Base-by-base conservation (phyloP, 2,888 invertebrate genomes). In the Microctonus hyperodae region DNA sequence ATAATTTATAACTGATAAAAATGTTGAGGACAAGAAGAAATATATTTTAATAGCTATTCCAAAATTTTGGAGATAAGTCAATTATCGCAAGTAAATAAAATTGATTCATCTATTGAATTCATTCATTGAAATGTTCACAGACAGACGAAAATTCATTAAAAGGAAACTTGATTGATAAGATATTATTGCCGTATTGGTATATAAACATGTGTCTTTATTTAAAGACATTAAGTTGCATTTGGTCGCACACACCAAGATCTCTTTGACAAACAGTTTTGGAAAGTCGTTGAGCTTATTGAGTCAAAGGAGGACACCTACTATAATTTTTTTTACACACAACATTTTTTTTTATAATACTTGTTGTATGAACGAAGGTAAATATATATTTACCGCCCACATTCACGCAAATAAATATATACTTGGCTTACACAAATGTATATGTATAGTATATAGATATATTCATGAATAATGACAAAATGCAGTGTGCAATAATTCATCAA, bases 51-150 rank as follows among this genome's bases (percentile, higher is more conserved):
- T 56, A 7, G 16, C 33, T 56, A 23, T 16, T 31, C 2, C 6
- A 44, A 25, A 37, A 40, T 44, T 25, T 60, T 31, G 31, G 60
- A n/a, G n/a, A n/a, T n/a, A 60, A 35, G 48, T 44, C 16, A 48
- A 40, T 31, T 44, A 58, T 58, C 40, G 44, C 25, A 23, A 37
- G 11, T n/a, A 48, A 48, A 20, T 7, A 20, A 16, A 31, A 60
- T 60, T 60, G 48, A 60, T 44, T 60, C 48, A 60, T 60, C 31
- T 60, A 44, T 16, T 60, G 16, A 31, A 44, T 28, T 50, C 28
- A 28, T 28, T 28, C 3, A 28, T 5, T 28, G 3, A 28, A 28
- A 28, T 28, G 6, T 11, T 58, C n/a, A 7, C 10, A 16, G 22
- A 13, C 20, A 58, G 35, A 25, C 23, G 16, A 10, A 23, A 58